These are phyloP conservation scores for Recurvirostra avosetta DNA, from an alignment of 2,113 vertebrate genomes.

Conservation along the genomic window DNA sequence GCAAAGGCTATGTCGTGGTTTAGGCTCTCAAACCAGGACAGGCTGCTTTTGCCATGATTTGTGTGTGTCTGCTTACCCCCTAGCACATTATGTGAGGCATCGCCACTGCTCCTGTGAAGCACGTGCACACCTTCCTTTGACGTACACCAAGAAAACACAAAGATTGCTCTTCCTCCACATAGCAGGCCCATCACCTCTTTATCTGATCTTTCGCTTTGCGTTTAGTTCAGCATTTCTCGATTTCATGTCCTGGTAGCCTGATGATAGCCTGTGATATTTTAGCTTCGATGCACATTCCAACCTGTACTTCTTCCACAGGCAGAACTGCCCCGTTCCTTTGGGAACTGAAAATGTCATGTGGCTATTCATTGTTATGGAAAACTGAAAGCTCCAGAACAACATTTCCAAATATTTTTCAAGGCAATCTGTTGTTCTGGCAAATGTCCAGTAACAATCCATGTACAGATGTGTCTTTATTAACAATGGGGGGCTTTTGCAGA, in stretches of 20 bases:
- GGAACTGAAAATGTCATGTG: not conserved
- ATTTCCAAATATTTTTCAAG: not conserved
- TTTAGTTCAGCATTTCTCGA: not conserved
- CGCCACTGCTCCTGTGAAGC: fast-evolving
- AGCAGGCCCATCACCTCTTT: not conserved
- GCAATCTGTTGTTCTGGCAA: not conserved
- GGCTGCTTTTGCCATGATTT: not conserved
- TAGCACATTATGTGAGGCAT: not conserved
- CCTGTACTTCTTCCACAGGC: not conserved
- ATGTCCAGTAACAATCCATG: not conserved
- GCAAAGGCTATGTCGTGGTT: not conserved
- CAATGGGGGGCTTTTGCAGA: not conserved
- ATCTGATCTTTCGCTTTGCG: not conserved
- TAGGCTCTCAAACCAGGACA: not conserved
- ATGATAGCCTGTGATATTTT: not conserved
- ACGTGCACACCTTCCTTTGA: not conserved
- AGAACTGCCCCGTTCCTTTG: not conserved
- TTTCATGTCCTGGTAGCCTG: not conserved
- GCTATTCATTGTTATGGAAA: not conserved
- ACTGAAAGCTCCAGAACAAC: not conserved
- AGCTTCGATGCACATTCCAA: fast-evolving
- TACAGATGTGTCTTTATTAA: not conserved
- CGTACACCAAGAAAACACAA: fast-evolving
- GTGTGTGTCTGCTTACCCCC: not conserved
- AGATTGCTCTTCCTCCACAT: fast-evolving